These are phyloP conservation scores for Percopsis transmontana DNA, from an alignment of 2,113 vertebrate genomes.

Conservation along the genomic window DNA sequence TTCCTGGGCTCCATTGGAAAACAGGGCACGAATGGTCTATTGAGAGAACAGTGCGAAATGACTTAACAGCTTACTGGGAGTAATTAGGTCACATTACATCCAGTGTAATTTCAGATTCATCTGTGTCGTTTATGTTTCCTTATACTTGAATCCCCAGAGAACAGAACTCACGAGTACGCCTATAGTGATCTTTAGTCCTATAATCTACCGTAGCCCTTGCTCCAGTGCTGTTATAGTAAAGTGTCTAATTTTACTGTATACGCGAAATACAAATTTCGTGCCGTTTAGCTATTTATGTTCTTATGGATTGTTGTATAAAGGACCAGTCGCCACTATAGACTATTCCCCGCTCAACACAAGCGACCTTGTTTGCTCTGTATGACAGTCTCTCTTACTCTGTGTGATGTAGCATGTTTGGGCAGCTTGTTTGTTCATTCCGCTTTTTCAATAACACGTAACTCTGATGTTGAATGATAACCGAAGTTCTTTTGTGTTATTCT, in stretches of 20 bases:
- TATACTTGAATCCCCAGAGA: conserved; percentile 66
- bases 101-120: conserved; percentile 75
- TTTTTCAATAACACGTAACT: conserved; percentile 73
- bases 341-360: conserved; percentile 33
- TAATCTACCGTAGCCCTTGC: conserved; percentile 31
- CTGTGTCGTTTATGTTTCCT: conserved; percentile 73
- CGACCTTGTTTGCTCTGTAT: conserved; percentile 70
- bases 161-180: conserved; percentile 52
- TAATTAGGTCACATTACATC: conserved; percentile 81
- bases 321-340: conserved; percentile 23
- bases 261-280: conserved; percentile 9
- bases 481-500: conserved; percentile 7
- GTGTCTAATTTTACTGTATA: conserved; percentile 11
- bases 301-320: conserved; percentile 58
- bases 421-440: conserved; percentile 74
- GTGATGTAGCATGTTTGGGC: conserved; percentile 74
- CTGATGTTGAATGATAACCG: conserved; percentile 73
- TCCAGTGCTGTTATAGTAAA: neutral
- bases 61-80: conserved; percentile 75
- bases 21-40: conserved; percentile 72
- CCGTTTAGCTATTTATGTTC: conserved; percentile 46
- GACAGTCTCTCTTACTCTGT: conserved; percentile 69
- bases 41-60: conserved; percentile 70
- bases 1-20: conserved; percentile 65
- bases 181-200: conserved; percentile 47